phyloP scores from a whole-genome alignment of 1,140 invertebrate genomes.

The Arctopsyche grandis region DNA sequence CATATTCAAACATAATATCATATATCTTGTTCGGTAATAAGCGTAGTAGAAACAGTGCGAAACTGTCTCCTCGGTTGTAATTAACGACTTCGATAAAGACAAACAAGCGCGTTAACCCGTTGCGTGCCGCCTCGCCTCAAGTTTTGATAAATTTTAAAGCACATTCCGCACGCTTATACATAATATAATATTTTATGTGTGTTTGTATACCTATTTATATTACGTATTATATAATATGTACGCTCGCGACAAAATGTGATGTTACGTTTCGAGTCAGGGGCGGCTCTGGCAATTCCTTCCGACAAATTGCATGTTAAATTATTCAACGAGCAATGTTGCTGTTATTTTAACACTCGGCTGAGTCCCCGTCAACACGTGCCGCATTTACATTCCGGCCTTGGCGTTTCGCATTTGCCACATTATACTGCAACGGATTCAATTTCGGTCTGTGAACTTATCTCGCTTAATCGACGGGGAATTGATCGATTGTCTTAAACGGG shows the following conservation, averaged over 20 bases:
- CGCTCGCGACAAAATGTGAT: too few relatives aligned
- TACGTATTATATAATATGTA: too few relatives aligned
- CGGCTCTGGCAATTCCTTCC: conserved; percentile 33
- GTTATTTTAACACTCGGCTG: conserved; percentile 36
- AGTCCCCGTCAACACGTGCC: not conserved
- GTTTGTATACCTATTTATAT: too few relatives aligned
- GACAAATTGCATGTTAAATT: conserved; percentile 46
- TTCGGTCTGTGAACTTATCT: not conserved
- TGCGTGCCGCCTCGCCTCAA: not conserved
- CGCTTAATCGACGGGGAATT: too few relatives aligned
- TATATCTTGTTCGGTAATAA: too few relatives aligned
- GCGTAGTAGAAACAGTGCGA: not conserved
- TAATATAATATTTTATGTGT: too few relatives aligned
- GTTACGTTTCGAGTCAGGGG: not conserved
- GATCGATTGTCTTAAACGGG: too few relatives aligned
- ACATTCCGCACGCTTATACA: not conserved
- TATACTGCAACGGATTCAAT: not conserved
- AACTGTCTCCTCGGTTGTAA: conserved; percentile 6
- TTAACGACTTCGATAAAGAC: conserved; percentile 21
- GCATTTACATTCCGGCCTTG: not conserved
- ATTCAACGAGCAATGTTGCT: conserved; percentile 29
- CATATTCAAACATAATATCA: too few relatives aligned
- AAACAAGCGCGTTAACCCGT: conserved; percentile 6
- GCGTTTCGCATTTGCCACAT: not conserved
- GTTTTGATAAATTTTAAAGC: not conserved